Conservation (phyloP, 2,888 invertebrate species). For the Hypselothyrea guttata region DNA sequence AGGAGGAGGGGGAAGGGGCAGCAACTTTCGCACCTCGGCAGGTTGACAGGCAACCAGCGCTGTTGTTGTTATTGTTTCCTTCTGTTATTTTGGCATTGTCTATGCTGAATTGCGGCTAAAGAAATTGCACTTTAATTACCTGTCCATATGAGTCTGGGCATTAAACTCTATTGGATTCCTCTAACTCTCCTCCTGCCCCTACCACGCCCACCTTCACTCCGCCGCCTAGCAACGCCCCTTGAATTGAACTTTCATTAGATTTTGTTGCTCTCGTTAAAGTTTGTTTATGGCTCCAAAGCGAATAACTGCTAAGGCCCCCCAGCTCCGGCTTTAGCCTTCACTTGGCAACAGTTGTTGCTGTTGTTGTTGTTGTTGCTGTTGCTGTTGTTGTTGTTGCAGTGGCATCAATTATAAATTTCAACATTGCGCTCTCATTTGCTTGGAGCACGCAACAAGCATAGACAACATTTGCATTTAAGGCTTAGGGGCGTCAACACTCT, state of each 20-base stretch:
- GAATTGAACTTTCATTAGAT: constrained; percentile 26
- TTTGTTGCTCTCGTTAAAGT: constrained; percentile 40
- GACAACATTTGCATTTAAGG: constrained; percentile 39
- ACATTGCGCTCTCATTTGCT: constrained; percentile 42
- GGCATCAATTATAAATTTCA: constrained; percentile 66
- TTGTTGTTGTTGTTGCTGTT: constrained; percentile 6
- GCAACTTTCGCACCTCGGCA: background rate
- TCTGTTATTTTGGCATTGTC: constrained; percentile 1
- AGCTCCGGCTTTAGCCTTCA: background rate
- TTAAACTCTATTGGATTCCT: constrained; percentile 9
- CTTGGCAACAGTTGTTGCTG: constrained; percentile 44
- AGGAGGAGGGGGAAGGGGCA: background rate
- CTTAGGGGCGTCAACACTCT: too few relatives aligned
- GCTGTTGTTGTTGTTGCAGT: constrained; percentile 31
- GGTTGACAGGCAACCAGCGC: constrained; percentile 11
- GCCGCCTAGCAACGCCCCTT: constrained; percentile 62
- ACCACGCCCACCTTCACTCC: background rate
- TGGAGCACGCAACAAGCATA: constrained; percentile 56
- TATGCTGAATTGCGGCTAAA: constrained; percentile 11
- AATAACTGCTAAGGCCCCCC: background rate
- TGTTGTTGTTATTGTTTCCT: background rate
- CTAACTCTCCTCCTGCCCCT: background rate
- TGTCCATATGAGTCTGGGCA: constrained; percentile 25
- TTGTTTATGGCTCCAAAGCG: constrained; percentile 57
- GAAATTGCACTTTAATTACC: constrained; percentile 52